phyloP scores from a whole-genome alignment of 2,113 vertebrate genomes.

The Apaloderma vittatum region DNA sequence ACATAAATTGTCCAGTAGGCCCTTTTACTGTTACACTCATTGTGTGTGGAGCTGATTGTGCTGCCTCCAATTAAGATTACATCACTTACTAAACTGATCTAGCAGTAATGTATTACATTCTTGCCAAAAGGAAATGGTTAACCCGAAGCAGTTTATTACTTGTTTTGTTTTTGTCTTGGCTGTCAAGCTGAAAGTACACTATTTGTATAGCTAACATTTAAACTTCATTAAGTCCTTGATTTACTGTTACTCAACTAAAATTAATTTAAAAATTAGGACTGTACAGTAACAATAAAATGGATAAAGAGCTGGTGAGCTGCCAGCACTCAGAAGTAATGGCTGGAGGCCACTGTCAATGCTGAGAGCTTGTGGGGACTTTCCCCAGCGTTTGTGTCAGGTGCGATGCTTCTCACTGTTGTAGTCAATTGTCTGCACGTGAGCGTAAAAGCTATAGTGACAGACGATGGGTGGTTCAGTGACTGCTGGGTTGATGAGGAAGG shows the following conservation, averaged over 20 bases:
- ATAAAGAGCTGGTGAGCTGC: conserved; percentile 43
- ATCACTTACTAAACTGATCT: background rate
- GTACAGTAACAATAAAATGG: background rate
- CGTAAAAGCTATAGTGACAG: background rate
- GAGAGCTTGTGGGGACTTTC: background rate
- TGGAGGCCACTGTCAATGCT: background rate
- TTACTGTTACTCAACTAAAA: conserved; percentile 34
- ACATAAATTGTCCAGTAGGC: background rate
- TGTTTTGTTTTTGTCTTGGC: conserved; percentile 13
- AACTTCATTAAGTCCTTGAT: conserved; percentile 22
- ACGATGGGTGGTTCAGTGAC: background rate
- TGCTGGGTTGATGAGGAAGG: background rate
- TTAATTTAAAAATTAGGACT: conserved; percentile 32
- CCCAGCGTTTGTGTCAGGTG: accelerated
- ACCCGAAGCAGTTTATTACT: background rate
- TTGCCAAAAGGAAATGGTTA: conserved; percentile 43
- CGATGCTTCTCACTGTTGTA: background rate
- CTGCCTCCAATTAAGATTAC: background rate
- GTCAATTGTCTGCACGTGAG: background rate
- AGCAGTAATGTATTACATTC: background rate
- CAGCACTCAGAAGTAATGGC: background rate
- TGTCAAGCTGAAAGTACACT: background rate
- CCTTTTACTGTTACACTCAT: background rate
- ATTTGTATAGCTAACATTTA: background rate
- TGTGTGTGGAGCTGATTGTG: background rate